Base-by-base conservation (phyloP, 2,797 vertebrate genomes). In the Gallinago solitaria region DNA sequence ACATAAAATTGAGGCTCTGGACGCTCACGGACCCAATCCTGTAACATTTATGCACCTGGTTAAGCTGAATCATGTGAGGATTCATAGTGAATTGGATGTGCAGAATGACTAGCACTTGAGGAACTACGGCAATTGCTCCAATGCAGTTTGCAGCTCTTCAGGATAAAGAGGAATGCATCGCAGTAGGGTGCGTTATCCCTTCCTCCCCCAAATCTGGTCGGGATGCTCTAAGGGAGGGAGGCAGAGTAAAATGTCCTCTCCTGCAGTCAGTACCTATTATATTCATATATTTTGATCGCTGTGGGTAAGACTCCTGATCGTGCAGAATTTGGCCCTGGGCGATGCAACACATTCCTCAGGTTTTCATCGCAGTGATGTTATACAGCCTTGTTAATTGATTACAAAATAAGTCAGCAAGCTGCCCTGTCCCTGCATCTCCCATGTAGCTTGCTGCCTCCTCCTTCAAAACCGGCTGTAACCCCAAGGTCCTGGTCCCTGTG, bases 1-100 rank as follows among this genome's bases (percentile, higher is more conserved):
- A 96, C 93, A 96, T 75, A 90, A 96, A 97, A 95, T 95, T 96
- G 93, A 92, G 68, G 91, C 95, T 95, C 53, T 80, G 88, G 93
- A 61, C 7, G 28, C 95, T 97, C 82, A 95, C 1, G 83, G 94
- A 90, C 90, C 91, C 88, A 94, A 87, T 94, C 95, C 95, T 87
- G 88, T 33, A 90, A 91, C 95, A 61, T 82, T 96, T 95, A 88
- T 57, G 90, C 85, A 96, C 91, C 91, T 96, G 94, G 74, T 96
- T 90, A 94, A 95, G 90, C 89, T 93, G 90, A 94, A 95, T 93
- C 91, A 64, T 88, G 80, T 53, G 76, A 93, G 74, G 74, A 77
- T 82, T 84, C 80, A 25, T 18, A 78, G 93, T 1, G 14, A 78
- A 84, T 41, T 64, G 88, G 77, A 93, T 60, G 77, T 68, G 64